Evolutionary conservation across 2,113 vertebrate species (phyloP), one percentile per base, ranked within the genome.

Genomic region (Notarius quadriscutis): DNA sequence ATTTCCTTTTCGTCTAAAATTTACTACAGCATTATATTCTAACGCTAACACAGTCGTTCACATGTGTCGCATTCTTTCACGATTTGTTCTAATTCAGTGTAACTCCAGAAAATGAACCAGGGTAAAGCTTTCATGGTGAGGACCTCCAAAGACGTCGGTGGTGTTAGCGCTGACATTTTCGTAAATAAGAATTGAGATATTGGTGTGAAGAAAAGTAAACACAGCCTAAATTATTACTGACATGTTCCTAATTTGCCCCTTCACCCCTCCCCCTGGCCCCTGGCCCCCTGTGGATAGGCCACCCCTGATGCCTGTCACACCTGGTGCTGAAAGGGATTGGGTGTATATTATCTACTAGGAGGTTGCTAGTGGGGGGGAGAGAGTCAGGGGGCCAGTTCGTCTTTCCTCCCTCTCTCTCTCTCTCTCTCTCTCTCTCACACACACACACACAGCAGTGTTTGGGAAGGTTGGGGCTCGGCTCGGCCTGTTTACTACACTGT

Each of bases 181-280:
- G 91, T 91, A 92, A 93, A 91, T 92, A 90, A 91, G 90, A 90
- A 92, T 91, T 89, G 92, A 92, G 93, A 94, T 94, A 88, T 89
- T 82, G 93, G 91, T 94, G 93, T 92, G 92, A 94, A 94, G 93
- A 91, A 91, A 94, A 94, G 94, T 95, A 94, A 95, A 94, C 93
- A 88, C 69, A 48, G 67, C 72, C 86, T 92, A 92, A 95, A 95
- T 95, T 95, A 95, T 95, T 94, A 93, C 94, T 94, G 94, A 94
- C 94, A 94, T 94, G 93, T 94, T 95, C 93, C 94, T 94, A 95
- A 94, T 94, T 94, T 95, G 93, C 94, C 93, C 95, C 93, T 77
- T 90, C 87, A 88, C 88, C 89, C 85, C 82, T 89, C 92, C 93
- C 92, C 92, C 91, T 91, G 91, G 88, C 85, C 89, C 90, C 51